Base-by-base conservation (phyloP, 2,113 vertebrate genomes). In the Pavo muticus region DNA sequence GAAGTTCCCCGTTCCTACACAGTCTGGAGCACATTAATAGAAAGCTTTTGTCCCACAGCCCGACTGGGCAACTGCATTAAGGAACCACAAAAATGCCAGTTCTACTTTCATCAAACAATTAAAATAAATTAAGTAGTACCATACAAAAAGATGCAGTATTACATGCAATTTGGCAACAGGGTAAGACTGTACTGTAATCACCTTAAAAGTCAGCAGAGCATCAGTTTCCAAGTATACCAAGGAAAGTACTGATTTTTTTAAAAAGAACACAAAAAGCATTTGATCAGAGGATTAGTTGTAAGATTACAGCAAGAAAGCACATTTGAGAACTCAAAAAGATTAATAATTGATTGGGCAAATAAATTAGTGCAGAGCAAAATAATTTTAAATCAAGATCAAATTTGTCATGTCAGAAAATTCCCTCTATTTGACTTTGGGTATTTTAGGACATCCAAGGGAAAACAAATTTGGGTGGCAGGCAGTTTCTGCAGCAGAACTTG, bases 221-320 rank as follows among this genome's bases (percentile, higher is more conserved):
- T 95, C 96, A 75, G 30, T 93, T 95, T 96, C 88, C 95, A 95
- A 85, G 92, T 81, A 76, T n/a, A 96, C 14, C 87, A 95, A 97
- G 97, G 95, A 96, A 97, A 97, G 56, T 65, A 95, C 12, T 88
- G 25, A 90, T 81, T 57, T 30, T 2, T 37, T 52, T 29, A 1
- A 35, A 35, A 96, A 87, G 83, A 93, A 96, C 35, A 93, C 60
- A 90, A 96, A 95, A 84, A 96, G 95, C 93, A 91, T 95, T 96
- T 95, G 83, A 94, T 97, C 92, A 97, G 98, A 99, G 98, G 98
- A 99, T 99, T 98, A 99, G 98, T 98, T 97, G 96, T 99, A 99
- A 99, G 99, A 98, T 98, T 99, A 99, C 99, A 99, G 99, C 99
- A 99, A 99, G 99, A 99, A 98, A 98, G 97, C 97, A 92, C 80